Percentiles rank a stretch among this genome's conserved stretches.
These are phyloP conservation scores for Spilosoma lubricipeda DNA, from an alignment of 2,888 invertebrate genomes.

Conservation along the genomic window DNA sequence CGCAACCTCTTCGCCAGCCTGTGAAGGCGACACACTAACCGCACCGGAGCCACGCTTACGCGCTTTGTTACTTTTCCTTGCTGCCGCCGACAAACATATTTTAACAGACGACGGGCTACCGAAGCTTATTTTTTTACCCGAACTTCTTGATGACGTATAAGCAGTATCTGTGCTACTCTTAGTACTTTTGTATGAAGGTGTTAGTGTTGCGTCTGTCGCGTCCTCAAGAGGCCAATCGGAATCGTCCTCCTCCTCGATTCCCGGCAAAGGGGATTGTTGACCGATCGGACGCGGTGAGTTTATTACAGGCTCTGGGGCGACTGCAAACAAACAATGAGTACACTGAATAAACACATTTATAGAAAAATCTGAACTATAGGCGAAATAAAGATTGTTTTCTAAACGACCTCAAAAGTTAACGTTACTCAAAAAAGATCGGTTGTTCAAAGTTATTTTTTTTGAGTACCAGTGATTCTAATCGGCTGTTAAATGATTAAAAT, in stretches of 20 bases:
- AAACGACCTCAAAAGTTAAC: constrained; percentile 55
- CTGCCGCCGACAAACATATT: constrained; percentile 85
- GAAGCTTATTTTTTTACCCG: constrained; percentile 83
- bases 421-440: constrained; percentile 49
- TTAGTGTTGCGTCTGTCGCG: constrained; percentile 81
- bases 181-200: constrained; percentile 83
- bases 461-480: background rate
- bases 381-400: constrained; percentile 57
- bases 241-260: constrained; percentile 94
- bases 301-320: constrained; percentile 84
- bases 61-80: constrained; percentile 82
- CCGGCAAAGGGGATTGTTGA: constrained; percentile 91
- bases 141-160: constrained; percentile 81
- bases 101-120: constrained; percentile 87
- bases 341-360: constrained; percentile 56
- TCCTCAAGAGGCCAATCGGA: constrained; percentile 86
- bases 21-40: constrained; percentile 65
- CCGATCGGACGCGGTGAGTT: constrained; percentile 86
- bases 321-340: constrained; percentile 78
- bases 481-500: background rate
- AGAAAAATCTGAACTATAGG: constrained; percentile 28
- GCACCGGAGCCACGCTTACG: constrained; percentile 82
- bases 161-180: constrained; percentile 83
- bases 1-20: constrained; percentile 71
- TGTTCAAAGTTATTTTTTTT: constrained; percentile 45